Conservation (phyloP, 1,140 invertebrate species). For the Bombus sibiricus region DNA sequence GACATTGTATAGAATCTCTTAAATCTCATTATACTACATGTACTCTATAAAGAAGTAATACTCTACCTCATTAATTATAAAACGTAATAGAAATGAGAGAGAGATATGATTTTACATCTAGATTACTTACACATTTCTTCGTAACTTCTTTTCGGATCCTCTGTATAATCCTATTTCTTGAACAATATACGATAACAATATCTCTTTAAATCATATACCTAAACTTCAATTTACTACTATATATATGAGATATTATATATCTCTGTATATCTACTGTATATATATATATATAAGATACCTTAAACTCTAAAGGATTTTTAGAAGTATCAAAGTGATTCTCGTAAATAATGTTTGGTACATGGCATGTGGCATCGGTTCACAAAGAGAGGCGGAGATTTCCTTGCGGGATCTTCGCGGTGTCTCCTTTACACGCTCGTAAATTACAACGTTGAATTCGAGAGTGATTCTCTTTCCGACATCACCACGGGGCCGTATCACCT, state of each 20-base stretch:
- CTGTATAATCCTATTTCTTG: too few relatives aligned
- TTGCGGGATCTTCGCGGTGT: neutral
- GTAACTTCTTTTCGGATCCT: too few relatives aligned
- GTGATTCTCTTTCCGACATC: slow-evolving; percentile 32
- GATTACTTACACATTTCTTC: too few relatives aligned
- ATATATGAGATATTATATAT: too few relatives aligned
- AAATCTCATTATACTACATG: too few relatives aligned
- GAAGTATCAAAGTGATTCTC: neutral
- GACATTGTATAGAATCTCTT: too few relatives aligned
- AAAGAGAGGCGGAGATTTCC: neutral
- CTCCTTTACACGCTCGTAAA: slow-evolving; percentile 25
- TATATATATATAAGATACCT: neutral
- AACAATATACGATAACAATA: neutral
- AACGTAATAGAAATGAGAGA: too few relatives aligned
- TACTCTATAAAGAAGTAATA: too few relatives aligned
- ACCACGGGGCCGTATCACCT: slow-evolving; percentile 38
- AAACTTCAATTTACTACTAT: neutral
- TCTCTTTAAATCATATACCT: neutral
- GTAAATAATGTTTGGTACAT: neutral
- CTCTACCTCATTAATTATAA: too few relatives aligned
- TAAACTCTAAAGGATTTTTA: neutral
- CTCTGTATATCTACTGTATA: too few relatives aligned
- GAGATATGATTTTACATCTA: too few relatives aligned
- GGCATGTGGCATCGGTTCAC: neutral
- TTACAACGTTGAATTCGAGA: slow-evolving; percentile 32